These are phyloP conservation scores for Megalops atlanticus DNA, from an alignment of 2,113 vertebrate genomes.

Conservation along the genomic window DNA sequence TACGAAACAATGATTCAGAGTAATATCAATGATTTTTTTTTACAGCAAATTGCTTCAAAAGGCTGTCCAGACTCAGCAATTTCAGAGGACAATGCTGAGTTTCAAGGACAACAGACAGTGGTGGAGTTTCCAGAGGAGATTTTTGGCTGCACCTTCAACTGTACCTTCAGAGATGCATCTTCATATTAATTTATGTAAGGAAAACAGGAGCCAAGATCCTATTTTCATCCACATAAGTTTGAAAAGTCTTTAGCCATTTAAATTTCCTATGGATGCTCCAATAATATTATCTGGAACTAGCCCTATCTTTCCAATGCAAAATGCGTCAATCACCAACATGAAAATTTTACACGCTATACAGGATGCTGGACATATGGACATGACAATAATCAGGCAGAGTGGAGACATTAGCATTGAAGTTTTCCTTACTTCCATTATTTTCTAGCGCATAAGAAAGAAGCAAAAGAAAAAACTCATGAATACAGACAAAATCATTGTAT, in stretches of 20 bases:
- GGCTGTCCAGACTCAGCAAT: background rate
- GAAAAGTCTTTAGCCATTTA: background rate
- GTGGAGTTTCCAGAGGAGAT: background rate
- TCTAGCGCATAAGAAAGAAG: slow-evolving; percentile 62
- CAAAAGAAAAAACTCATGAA: slow-evolving; percentile 55
- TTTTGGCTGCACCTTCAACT: background rate
- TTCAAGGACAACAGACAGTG: background rate
- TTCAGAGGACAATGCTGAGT: background rate
- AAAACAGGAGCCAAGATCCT: background rate
- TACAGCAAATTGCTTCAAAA: background rate
- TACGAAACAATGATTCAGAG: background rate
- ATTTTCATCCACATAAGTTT: background rate
- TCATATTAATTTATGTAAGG: background rate
- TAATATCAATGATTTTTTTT: background rate
- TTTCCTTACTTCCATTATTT: slow-evolving; percentile 66
- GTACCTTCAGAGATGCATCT: no score
- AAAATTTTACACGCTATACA: background rate
- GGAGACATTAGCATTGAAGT: slow-evolving; percentile 33
- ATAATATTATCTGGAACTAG: background rate
- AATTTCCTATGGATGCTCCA: background rate
- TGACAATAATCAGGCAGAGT: background rate
- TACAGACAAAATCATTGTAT: slow-evolving; percentile 46
- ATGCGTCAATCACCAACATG: background rate
- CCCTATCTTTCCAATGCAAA: background rate
- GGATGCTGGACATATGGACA: background rate